Evolutionary conservation across 2,113 vertebrate genomes (phyloP).

Genomic region (Hydropotes inermis): DNA sequence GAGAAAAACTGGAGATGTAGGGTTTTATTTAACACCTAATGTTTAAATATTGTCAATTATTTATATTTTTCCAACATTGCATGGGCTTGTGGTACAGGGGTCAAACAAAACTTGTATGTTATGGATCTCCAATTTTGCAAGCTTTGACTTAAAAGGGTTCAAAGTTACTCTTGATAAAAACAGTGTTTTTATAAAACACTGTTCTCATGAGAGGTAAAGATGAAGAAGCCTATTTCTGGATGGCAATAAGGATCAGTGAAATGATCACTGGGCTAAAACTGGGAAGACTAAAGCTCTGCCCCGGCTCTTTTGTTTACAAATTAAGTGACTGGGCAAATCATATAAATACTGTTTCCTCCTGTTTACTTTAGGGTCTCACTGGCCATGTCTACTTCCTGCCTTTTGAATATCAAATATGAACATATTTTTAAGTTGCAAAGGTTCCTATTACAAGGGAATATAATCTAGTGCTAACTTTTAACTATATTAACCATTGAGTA

Average conservation of each 20-base stretch:
- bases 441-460: neutral
- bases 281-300: fast-evolving
- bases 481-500: neutral
- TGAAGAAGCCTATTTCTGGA: neutral
- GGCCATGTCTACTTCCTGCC: neutral
- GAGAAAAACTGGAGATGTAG: neutral
- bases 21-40: neutral
- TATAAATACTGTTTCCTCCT: neutral
- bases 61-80: neutral
- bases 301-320: neutral
- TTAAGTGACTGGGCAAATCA: neutral
- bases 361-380: neutral
- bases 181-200: neutral
- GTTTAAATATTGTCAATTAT: neutral
- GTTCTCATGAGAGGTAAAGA: neutral
- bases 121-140: neutral
- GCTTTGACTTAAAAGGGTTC: neutral
- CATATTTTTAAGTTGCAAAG: neutral
- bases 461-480: neutral
- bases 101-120: neutral
- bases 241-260: neutral
- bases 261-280: neutral
- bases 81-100: neutral
- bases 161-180: neutral
- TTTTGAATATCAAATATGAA: neutral